Base-by-base conservation (phyloP, 2,888 invertebrate genomes). In the Galeopsomyia nigrocyanea region DNA sequence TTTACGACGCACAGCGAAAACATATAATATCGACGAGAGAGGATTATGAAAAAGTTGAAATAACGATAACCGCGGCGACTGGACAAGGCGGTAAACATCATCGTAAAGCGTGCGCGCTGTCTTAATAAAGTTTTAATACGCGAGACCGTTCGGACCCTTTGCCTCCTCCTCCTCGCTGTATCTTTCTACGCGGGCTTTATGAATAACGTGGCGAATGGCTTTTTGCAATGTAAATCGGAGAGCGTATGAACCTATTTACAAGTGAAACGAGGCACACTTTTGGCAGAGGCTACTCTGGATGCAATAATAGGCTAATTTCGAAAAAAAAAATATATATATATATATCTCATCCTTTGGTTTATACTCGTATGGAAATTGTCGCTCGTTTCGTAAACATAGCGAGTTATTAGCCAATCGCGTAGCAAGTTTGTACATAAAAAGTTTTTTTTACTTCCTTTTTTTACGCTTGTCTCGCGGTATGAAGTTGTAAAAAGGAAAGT, bases 51-150 rank as follows among this genome's bases (percentile, higher is more conserved):
- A 31, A 2, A 21, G 5, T 55, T 46, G 7, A 55, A 64, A 55
- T 64, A 21, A 64, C 22, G 64, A 64, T 55, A 46, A 53, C 53
- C 26, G 22, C 22, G 22, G 51, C 31, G 21, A 61, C 55, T 53
- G 64, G 64, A 64, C 65, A 60, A n/a, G 39, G 14, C n/a, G 55
- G 53, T 71, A 71, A 47, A 63, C 47, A 57, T 22, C 16, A 60
- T 58, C 17, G 55, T 55, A 68, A 68, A 68, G 55, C 58, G 22
- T 21, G 61, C 26, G 26, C 26, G 2, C 26, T 26, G 64, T 58
- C 50, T 65, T 73, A 56, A 73, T 73, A 73, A 69, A 73, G 73
- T 73, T 73, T 73, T 65, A 65, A 69, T 73, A 68, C 51, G 61
- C 68, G 47, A 26, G 26, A 2, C 2, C 73, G 63, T 50, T 68